A percentile compares a stretch with the other conserved stretches of the same genome.
phyloP scores from a whole-genome alignment of 1,140 invertebrate genomes.

The Drosophila auraria region DNA sequence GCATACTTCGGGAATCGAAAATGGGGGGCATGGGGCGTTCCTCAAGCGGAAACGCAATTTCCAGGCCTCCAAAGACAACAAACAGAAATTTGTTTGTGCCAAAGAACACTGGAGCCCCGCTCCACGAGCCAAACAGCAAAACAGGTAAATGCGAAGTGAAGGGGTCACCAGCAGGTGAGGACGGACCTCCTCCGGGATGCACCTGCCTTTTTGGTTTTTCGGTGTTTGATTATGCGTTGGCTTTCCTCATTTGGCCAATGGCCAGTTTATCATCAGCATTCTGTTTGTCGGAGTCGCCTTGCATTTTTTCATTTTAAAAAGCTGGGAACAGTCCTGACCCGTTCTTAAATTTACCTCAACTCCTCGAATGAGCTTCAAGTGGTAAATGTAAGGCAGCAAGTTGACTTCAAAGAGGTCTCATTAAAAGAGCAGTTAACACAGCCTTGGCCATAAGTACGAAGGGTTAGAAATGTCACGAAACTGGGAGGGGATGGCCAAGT shows the following conservation, averaged over 20 bases:
- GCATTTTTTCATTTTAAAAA: conserved; percentile 36
- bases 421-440: conserved; percentile 59
- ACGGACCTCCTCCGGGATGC: conserved; percentile 11
- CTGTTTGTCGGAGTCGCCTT: conserved; percentile 44
- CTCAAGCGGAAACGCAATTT: conserved; percentile 79
- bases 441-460: background rate
- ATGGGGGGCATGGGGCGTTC: conserved; percentile 20
- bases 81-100: conserved; percentile 81
- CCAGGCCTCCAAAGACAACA: conserved; percentile 78
- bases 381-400: conserved; percentile 35
- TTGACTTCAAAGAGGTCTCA: conserved; percentile 51
- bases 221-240: conserved; percentile 78
- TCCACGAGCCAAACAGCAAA: conserved; percentile 19
- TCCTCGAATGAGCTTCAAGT: background rate
- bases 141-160: conserved; percentile 23
- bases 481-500: background rate
- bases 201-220: conserved; percentile 64
- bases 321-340: conserved; percentile 3
- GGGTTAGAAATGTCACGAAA: background rate
- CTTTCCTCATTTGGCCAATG: conserved; percentile 62
- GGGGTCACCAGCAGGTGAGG: conserved; percentile 3
- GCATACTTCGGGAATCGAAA: conserved; percentile 31
- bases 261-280: conserved; percentile 51
- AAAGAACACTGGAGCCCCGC: conserved; percentile 46
- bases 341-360: conserved; percentile 13